A percentile compares a stretch with the other conserved stretches of the same genome.
Evolutionary conservation across 2,797 vertebrate genomes (phyloP).

Genomic region (Lagocephalus sceleratus): DNA sequence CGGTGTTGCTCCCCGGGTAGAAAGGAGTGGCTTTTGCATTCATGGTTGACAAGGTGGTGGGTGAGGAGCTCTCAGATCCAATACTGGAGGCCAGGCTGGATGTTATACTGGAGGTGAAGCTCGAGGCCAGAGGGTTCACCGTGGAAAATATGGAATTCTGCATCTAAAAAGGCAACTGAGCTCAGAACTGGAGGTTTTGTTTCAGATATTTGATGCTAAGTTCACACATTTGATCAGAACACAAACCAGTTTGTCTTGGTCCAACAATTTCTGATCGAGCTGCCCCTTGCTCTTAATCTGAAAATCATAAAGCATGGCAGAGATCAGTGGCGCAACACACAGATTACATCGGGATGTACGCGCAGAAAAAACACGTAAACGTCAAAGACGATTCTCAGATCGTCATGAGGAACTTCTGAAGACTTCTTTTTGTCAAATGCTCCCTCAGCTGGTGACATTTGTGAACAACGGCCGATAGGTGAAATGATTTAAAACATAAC

Average conservation of each 20-base stretch:
- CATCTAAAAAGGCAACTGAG: constrained; percentile 62
- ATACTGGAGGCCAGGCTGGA: constrained; percentile 89
- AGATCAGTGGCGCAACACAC: constrained; percentile 16
- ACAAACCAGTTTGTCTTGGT: constrained; percentile 86
- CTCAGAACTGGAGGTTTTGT: background rate
- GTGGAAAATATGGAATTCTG: constrained; percentile 83
- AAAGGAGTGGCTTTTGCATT: constrained; percentile 83
- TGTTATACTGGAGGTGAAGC: constrained; percentile 86
- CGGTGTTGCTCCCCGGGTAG: constrained; percentile 84
- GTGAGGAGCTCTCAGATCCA: constrained; percentile 89
- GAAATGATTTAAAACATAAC: background rate
- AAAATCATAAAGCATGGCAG: constrained; percentile 39
- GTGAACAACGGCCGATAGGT: constrained; percentile 1
- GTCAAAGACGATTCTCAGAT: too few relatives aligned
- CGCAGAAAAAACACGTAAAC: too few relatives aligned
- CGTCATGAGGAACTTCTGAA: too few relatives aligned
- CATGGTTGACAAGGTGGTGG: constrained; percentile 83
- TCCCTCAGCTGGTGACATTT: too few relatives aligned
- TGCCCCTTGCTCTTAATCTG: constrained; percentile 84
- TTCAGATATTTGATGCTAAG: background rate
- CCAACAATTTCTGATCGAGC: constrained; percentile 77
- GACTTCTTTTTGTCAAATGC: too few relatives aligned
- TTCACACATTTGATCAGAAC: background rate
- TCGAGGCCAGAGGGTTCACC: constrained; percentile 84
- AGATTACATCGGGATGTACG: background rate